Evolutionary conservation across 2,113 vertebrate genomes (phyloP).

Genomic region (Solea senegalensis): DNA sequence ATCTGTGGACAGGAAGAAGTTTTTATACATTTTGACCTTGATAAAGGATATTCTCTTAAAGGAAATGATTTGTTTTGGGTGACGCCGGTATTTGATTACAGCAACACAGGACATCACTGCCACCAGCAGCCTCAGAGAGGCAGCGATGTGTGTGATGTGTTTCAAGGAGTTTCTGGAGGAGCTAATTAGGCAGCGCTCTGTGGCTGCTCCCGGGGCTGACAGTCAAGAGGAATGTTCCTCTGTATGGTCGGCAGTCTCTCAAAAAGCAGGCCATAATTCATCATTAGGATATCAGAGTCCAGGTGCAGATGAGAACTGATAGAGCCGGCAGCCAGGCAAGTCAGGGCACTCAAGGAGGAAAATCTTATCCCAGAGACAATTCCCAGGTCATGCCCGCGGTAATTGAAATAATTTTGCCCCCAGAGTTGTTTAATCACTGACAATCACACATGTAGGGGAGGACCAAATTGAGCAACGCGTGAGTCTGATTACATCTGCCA

Average conservation of each 20-base stretch:
- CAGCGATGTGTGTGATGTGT: constrained; percentile 67
- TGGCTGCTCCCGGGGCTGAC: constrained; percentile 85
- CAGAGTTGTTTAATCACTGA: constrained; percentile 96
- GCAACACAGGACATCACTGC: neutral
- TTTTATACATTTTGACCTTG: no score
- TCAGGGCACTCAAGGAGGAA: constrained; percentile 87
- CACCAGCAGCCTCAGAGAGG: constrained; percentile 2
- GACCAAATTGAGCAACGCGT: constrained; percentile 84
- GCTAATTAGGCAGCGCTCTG: constrained; percentile 88
- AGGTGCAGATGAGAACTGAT: constrained; percentile 98
- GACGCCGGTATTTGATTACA: neutral
- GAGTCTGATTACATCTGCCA: constrained; percentile 74
- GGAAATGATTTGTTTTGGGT: neutral
- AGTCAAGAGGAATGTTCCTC: constrained; percentile 88
- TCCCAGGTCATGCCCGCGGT: constrained; percentile 91
- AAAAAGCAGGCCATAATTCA: constrained; percentile 94
- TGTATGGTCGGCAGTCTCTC: constrained; percentile 87
- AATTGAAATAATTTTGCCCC: constrained; percentile 98
- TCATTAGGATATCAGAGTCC: constrained; percentile 99
- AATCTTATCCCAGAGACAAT: constrained; percentile 96
- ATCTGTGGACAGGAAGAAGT: no score
- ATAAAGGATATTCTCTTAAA: no score
- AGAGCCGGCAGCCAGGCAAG: constrained; percentile 90
- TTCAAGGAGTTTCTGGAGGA: constrained; percentile 75
- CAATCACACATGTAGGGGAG: constrained; percentile 87